These are phyloP conservation scores for Morbakka virulenta DNA, from an alignment of 30 jellyfish, hydroid and myxozoan species.

Conservation along the genomic window DNA sequence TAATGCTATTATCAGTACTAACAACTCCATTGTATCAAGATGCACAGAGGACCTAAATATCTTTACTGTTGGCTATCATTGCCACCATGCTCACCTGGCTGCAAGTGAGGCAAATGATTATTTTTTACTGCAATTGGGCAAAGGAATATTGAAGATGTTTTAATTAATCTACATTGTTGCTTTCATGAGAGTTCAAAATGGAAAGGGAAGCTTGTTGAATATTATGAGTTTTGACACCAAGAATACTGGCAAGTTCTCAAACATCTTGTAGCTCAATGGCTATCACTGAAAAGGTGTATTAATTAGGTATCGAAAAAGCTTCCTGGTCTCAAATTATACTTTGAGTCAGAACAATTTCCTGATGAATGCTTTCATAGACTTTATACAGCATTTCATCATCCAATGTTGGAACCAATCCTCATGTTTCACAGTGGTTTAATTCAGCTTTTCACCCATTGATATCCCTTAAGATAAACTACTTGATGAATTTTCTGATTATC, in stretches of 20 bases:
- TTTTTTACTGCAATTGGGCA: constrained; percentile 15
- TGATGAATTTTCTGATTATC: too few species aligned
- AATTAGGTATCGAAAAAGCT: constrained; percentile 7
- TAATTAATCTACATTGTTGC: constrained; percentile 15
- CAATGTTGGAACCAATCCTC: constrained; percentile 19
- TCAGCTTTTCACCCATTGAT: constrained; percentile 49
- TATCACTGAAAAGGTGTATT: constrained; percentile 52
- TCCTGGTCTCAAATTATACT: constrained; percentile 36
- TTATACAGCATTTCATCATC: constrained; percentile 2
- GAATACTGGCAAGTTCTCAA: constrained; percentile 32
- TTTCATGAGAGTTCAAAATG: constrained; percentile 37
- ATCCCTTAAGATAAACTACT: constrained; percentile 16
- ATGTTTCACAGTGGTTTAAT: too few species aligned
- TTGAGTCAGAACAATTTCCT: constrained; percentile 33
- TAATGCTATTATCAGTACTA: constrained; percentile 40
- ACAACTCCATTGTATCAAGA: constrained; percentile 43
- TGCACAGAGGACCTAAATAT: constrained; percentile 6
- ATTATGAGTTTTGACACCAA: constrained; percentile 35
- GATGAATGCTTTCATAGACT: too few species aligned
- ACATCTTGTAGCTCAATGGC: too few species aligned
- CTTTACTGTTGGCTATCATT: constrained; percentile 67
- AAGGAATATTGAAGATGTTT: constrained; percentile 49
- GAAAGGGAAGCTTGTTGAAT: constrained; percentile 37
- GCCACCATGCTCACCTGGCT: constrained; percentile 68
- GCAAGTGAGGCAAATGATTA: constrained; percentile 43